Base-by-base conservation (phyloP, 2,797 vertebrate species). In the Anguilla pacifica region DNA sequence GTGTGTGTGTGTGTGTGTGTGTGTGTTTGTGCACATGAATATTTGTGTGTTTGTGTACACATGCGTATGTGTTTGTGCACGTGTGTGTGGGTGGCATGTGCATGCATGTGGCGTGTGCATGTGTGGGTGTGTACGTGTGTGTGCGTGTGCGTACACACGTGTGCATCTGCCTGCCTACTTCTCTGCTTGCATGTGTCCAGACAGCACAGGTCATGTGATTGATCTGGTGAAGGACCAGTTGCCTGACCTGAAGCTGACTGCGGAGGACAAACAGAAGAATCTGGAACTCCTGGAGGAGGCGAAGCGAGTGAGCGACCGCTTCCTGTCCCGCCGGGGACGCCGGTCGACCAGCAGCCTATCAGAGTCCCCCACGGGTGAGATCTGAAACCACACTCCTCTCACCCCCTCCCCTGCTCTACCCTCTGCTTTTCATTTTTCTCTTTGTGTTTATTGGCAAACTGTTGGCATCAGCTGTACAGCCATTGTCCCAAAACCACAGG, bases 261-360 rank as follows among this genome's bases (percentile, higher is more conserved):
- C 98, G 61, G 97, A 99, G 90, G 98, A 99, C 90, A 97, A 97
- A 84, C 97, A 96, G 95, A 99, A 97, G 94, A 99, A 99, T 92
- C 94, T 99, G 90, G 97, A 99, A 39, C 95, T 99, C 83, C 95
- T 99, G 61, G 98, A 99, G 93, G 97, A 99, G 95, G 98, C 98
- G 86, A 99, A 98, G 94, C 97, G 95, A 93, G 98, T 97, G 94
- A 99, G 98, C 0, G 98, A 99, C 91, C 96, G 96, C 51, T 99
- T 99, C 92, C 94, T 99, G 86, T 96, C 94, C 4, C 97, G 98
- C 15, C 96, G 98, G 0, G 98, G 98, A 28, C 97, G 98, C 9
- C 96, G 97, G 84, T 99, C 98, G 81, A 97, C 96, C 89, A 96
- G 97, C 95, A 97, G 98, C 94, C 96, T 97, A 28, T 91, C 95